Base-by-base conservation (phyloP, 1,140 invertebrate species). In the Pogonomyrmex barbatus region DNA sequence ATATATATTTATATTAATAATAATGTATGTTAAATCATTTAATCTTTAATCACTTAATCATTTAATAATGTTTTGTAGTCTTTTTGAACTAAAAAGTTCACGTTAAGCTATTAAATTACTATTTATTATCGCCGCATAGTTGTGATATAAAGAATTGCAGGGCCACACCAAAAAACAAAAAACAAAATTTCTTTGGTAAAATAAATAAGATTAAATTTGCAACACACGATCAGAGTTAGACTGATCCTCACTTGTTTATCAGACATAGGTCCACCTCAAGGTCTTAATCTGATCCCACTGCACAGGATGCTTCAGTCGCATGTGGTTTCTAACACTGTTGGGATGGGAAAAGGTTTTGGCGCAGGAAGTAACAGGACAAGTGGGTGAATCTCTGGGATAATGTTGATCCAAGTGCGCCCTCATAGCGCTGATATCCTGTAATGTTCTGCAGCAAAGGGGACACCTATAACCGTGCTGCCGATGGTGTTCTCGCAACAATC, bases 221-320 rank as follows among this genome's bases (percentile, higher is more conserved):
- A 5, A 56, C 24, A 54, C 56, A 24, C 14, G 65, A 68, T 73
- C 54, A 82, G 42, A 82, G 30, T 50, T 83, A 30, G 10, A 36
- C 58, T 54, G 52, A 47, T 24, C 62, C 10, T 67, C 30, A 73
- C 82, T 54, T 81, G 30, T 89, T 75, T 83, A 94, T 95, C 93
- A 95, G 78, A 95, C 94, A 77, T 95, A 95, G 88, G 96, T 97
- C 96, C 97, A 97, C 89, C 97, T 97, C 84, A 98, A 96, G 54
- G 97, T 97, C 94, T 98, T 98, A 96, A 98, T 98, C 91, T 96
- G 96, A 89, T 97, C 96, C 97, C 97, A 98, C 91, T 97, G 96
- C 84, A 96, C 94, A 1, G 97, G 96, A 94, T 98, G 97, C 94
- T 98, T 98, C 86, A 97, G 96, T 85, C 97, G 95, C 97, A 98